Evolutionary conservation across 2,888 invertebrate species (phyloP).

Genomic region (Andrena minutula): DNA sequence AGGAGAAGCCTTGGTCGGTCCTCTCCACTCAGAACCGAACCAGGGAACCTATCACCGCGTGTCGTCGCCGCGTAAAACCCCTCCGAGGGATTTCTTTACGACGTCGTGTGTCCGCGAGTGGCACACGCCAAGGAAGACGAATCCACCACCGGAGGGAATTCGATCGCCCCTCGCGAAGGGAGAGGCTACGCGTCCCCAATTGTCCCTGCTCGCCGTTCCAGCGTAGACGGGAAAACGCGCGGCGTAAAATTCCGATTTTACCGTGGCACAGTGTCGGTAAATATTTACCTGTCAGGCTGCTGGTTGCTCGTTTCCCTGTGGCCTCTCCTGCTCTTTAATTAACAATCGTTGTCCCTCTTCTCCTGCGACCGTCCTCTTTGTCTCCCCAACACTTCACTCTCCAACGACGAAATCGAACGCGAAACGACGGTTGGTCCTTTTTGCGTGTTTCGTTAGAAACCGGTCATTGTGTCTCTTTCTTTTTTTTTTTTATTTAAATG

Average conservation of each 20-base stretch:
- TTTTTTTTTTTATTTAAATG: neutral
- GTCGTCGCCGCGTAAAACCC: constrained; percentile 26
- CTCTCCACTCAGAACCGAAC: constrained; percentile 6
- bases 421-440: constrained; percentile 26
- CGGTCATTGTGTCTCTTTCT: constrained; percentile 4
- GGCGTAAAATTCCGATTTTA: constrained; percentile 73
- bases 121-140: constrained; percentile 28
- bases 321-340: constrained; percentile 71
- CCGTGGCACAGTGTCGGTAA: constrained; percentile 68
- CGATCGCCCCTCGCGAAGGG: neutral
- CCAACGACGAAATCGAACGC: constrained; percentile 24
- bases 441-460: constrained; percentile 16
- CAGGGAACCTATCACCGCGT: neutral
- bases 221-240: constrained; percentile 55
- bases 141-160: constrained; percentile 4
- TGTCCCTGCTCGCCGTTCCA: neutral
- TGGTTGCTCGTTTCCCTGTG: constrained; percentile 47
- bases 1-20: constrained; percentile 10
- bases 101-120: neutral
- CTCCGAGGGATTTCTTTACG: constrained; percentile 1
- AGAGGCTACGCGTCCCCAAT: constrained; percentile 3
- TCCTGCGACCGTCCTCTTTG: constrained; percentile 45
- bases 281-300: constrained; percentile 81
- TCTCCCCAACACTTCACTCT: constrained; percentile 39
- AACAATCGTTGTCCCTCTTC: constrained; percentile 67